Evolutionary conservation across 2,113 vertebrate species (phyloP), one percentile per base, ranked within the genome.

Genomic region (Atrichornis clamosus): DNA sequence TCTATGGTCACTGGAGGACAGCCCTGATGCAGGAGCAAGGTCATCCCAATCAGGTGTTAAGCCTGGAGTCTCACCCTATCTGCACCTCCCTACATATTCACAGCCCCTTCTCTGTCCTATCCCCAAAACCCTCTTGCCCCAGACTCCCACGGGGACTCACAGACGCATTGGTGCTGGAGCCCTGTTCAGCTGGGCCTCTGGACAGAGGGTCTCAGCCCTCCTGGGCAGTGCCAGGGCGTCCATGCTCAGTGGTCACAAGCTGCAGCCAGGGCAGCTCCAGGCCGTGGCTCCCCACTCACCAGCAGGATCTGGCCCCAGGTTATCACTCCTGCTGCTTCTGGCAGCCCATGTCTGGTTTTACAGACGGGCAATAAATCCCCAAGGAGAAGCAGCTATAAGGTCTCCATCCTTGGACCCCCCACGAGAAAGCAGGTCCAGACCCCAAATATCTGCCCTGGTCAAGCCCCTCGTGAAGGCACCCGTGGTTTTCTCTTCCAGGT

Each of bases 1-100:
- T 84, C 94, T 70, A 0, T 65, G 69, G 46, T 37, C 75, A 18
- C 70, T 64, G 56, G 59, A 59, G 84, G 47, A 70, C 47, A 69
- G 35, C 70, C 35, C 87, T 95, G 96, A 91, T 96, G 84, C 83
- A 80, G 81, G 65, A 95, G 84, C 93, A 96, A 96, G 95, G 96
- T 91, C 97, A 94, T 49, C 86, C 59, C 83, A 83, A 89, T 96
- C 96, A 96, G 84, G 84, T 72, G 94, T 5, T 67, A 95, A 91
- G 88, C 39, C 13, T 63, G 84, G 58, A 86, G 81, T 64, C 58
- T 63, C 60, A 2, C 68, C 49, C 73, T 78, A 16, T 68, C 86
- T 86, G 69, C 64, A 39, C 67, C 87, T 58, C 18, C 2, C 6
- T 91, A 30, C 77, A 87, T 78, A 87, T 82, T 80, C 92, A 96